phyloP scores from a whole-genome alignment of 2,113 vertebrate genomes.

The Willisornis vidua region DNA sequence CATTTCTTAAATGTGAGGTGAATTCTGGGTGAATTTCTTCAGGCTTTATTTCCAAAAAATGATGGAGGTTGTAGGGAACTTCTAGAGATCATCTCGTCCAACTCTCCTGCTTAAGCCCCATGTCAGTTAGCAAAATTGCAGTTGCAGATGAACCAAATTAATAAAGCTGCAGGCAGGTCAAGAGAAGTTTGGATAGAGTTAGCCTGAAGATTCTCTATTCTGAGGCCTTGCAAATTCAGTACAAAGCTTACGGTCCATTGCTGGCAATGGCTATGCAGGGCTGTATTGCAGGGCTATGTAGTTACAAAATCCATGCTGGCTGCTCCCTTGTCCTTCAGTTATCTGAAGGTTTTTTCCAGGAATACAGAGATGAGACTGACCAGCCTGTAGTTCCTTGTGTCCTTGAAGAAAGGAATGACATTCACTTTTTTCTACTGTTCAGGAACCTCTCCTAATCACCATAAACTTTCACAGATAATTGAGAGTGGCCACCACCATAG shows the following conservation, averaged over 20 bases:
- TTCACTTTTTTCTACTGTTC: neutral
- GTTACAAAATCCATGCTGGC: neutral
- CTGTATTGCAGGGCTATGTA: neutral
- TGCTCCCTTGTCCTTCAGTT: neutral
- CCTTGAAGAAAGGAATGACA: neutral
- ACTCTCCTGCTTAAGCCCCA: neutral
- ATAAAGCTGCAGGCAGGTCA: neutral
- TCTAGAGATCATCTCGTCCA: neutral
- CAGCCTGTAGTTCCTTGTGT: neutral
- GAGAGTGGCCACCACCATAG: neutral
- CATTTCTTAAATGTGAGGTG: neutral
- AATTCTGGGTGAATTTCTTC: neutral
- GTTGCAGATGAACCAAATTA: neutral
- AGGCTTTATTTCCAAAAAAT: neutral
- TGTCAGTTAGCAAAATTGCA: neutral
- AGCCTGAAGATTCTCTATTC: neutral
- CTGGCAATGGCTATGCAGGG: fast-evolving
- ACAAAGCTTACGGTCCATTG: neutral
- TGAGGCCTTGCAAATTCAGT: neutral
- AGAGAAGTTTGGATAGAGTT: neutral
- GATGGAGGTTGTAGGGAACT: neutral
- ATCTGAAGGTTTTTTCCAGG: neutral
- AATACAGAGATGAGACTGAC: neutral
- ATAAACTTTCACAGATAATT: neutral
- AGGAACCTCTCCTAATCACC: neutral